Evolutionary conservation across 2,797 vertebrate genomes (phyloP).

Genomic region (Sebastes nivosus): DNA sequence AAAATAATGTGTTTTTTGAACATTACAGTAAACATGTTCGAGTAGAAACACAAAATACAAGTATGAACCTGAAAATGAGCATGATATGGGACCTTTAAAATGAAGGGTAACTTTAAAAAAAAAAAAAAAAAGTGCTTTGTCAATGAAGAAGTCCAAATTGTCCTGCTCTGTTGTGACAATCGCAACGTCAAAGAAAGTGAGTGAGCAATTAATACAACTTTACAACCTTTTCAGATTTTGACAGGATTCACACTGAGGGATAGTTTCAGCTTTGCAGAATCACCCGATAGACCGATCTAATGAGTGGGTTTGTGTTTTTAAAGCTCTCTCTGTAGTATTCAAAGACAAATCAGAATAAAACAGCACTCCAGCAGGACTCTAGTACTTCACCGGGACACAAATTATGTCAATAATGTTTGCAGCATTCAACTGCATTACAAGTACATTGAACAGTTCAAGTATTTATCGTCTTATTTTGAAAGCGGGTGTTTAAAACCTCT

Average conservation of each 20-base stretch:
- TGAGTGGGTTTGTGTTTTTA: conserved; percentile 15
- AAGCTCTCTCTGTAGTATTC: conserved; percentile 12
- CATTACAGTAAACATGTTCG: too few relatives aligned
- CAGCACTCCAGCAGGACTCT: background rate
- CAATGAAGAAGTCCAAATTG: background rate
- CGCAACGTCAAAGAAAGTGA: background rate
- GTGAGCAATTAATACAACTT: background rate
- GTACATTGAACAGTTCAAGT: background rate
- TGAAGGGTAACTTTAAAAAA: too few relatives aligned
- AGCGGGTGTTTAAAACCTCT: background rate
- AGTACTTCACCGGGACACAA: background rate
- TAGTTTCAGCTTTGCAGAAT: conserved; percentile 24
- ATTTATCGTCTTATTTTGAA: conserved; percentile 1
- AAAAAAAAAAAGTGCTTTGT: background rate
- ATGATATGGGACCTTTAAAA: background rate
- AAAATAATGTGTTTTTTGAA: too few relatives aligned
- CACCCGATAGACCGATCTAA: conserved; percentile 2
- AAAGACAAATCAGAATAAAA: conserved; percentile 21
- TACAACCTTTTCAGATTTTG: conserved; percentile 27
- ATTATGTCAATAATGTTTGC: background rate
- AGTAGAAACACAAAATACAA: too few relatives aligned
- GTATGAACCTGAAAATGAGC: too few relatives aligned
- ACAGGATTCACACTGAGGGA: conserved; percentile 20
- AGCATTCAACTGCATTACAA: background rate
- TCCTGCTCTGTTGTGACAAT: background rate